A percentile compares a stretch with the other conserved stretches of the same genome.
phyloP scores from a whole-genome alignment of 2,113 vertebrate genomes.

The Natator depressus region DNA sequence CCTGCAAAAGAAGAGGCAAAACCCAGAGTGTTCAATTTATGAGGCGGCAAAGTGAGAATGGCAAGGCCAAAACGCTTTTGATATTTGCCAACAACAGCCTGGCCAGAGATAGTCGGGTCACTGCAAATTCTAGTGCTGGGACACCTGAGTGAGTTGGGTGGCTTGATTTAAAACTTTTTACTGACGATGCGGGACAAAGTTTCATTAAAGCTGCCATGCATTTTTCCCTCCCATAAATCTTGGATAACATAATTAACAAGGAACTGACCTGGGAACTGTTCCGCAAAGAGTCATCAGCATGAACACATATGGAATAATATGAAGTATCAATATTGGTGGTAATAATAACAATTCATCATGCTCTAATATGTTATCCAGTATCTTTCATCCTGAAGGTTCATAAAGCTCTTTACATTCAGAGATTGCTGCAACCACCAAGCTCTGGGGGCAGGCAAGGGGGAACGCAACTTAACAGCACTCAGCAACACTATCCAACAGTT shows the following conservation, averaged over 20 bases:
- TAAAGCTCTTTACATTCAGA: background rate
- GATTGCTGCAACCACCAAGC: fast-evolving
- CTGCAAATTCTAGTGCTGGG: slow-evolving; percentile 32
- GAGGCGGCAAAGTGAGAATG: slow-evolving; percentile 22
- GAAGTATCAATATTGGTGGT: background rate
- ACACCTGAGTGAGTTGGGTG: background rate
- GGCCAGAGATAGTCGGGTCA: slow-evolving; percentile 23
- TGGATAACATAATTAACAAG: fast-evolving
- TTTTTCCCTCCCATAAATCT: background rate
- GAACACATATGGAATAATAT: background rate
- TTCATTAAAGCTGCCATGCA: background rate
- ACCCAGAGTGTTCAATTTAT: slow-evolving; percentile 1
- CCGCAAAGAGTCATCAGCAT: fast-evolving
- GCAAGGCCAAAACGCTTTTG: background rate
- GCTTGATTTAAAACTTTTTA: background rate
- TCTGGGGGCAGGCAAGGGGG: background rate
- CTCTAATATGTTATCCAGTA: fast-evolving
- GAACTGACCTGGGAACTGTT: background rate
- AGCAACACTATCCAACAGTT: background rate
- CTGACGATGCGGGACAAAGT: background rate
- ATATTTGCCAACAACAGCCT: slow-evolving; percentile 25
- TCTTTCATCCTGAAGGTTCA: background rate
- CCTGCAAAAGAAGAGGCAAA: slow-evolving; percentile 7
- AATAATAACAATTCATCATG: background rate
- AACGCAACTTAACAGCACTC: background rate